Evolutionary conservation across 2,797 vertebrate genomes (phyloP).

Genomic region (Bufotes viridis): DNA sequence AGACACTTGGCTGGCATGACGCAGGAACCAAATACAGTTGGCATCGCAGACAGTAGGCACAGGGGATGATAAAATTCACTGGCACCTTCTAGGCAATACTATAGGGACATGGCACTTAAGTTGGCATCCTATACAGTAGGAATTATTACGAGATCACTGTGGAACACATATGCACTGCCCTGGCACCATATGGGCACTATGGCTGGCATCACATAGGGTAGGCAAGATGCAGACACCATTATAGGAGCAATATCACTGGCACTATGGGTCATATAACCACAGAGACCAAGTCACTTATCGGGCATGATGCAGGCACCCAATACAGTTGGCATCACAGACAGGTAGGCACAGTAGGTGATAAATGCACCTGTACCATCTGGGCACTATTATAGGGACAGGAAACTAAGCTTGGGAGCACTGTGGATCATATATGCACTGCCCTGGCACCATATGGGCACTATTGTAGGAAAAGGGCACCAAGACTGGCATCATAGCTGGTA

Average conservation of each 20-base stretch:
- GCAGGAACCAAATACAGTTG: not conserved
- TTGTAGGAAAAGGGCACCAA: not conserved
- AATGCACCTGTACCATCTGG: no score
- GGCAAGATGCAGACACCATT: no score
- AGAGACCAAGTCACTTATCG: no score
- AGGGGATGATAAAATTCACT: not conserved
- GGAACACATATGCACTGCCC: not conserved
- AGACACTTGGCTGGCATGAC: not conserved
- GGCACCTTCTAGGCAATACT: not conserved
- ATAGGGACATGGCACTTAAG: not conserved
- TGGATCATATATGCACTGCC: no score
- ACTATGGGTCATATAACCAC: no score
- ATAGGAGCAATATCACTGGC: no score
- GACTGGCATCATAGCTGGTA: not conserved
- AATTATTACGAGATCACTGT: not conserved
- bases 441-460: not conserved
- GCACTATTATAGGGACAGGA: not conserved
- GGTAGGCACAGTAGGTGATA: no score
- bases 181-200: no score
- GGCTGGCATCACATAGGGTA: no score
- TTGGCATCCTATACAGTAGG: not conserved
- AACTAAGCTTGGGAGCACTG: not conserved
- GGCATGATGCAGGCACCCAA: no score
- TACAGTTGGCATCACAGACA: no score
- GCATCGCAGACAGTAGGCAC: not conserved